These are phyloP conservation scores for Halcyon senegalensis DNA, from an alignment of 2,113 vertebrate species.

Conservation along the genomic window DNA sequence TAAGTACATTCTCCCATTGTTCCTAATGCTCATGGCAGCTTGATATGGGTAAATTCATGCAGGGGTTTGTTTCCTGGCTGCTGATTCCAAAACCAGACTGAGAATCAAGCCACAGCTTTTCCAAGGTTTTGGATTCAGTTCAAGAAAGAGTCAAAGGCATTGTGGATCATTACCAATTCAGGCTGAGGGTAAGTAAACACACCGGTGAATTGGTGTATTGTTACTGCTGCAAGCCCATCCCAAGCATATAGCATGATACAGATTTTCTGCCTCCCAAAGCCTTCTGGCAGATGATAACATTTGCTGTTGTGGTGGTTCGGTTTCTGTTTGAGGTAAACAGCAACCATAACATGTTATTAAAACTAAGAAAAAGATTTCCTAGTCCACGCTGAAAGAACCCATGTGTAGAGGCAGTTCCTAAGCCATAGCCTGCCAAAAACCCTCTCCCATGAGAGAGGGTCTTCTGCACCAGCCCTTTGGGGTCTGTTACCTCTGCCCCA, in stretches of 20 bases:
- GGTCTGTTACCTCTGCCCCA: background rate
- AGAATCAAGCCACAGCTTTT: background rate
- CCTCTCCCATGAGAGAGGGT: background rate
- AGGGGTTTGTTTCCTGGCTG: background rate
- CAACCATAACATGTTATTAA: background rate
- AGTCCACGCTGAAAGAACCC: background rate
- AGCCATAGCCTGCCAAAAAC: background rate
- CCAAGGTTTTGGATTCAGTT: background rate
- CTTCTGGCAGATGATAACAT: background rate
- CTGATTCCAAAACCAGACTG: background rate
- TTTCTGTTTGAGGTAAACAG: background rate
- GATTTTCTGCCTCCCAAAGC: background rate
- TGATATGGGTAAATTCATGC: background rate
- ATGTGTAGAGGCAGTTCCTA: background rate
- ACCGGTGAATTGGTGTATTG: background rate
- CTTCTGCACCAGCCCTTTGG: background rate
- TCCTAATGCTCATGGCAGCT: background rate
- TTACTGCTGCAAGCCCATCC: background rate
- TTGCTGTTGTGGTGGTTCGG: background rate
- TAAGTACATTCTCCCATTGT: background rate
- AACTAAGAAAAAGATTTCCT: background rate
- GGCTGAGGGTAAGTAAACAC: background rate
- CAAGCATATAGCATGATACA: background rate
- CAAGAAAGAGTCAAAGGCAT: background rate
- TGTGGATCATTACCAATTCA: background rate